phyloP scores from a whole-genome alignment of 2,113 vertebrate species.

The Chamaea fasciata region DNA sequence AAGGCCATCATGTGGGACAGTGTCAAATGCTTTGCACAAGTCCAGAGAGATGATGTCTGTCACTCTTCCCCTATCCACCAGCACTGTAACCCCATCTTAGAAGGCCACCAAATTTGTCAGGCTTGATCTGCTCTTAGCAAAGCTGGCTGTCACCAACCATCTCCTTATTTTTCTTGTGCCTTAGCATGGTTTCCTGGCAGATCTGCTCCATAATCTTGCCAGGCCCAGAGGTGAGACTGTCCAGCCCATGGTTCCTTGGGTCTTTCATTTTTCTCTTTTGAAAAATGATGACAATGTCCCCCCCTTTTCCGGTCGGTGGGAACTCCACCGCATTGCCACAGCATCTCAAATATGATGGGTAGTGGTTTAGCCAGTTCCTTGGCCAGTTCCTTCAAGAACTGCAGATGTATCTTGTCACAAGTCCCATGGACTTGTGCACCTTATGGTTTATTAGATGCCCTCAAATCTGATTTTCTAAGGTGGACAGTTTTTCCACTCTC shows the following conservation, averaged over 20 bases:
- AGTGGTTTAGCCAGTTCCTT: neutral
- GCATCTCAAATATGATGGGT: neutral
- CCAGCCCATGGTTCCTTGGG: neutral
- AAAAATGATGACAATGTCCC: neutral
- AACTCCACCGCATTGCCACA: neutral
- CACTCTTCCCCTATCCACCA: neutral
- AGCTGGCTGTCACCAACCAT: neutral
- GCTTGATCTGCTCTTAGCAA: neutral
- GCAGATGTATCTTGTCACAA: neutral
- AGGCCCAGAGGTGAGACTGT: neutral
- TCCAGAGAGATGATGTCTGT: neutral
- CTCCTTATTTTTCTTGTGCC: neutral
- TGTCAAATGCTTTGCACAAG: neutral
- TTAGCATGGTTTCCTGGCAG: neutral
- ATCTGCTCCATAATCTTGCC: neutral
- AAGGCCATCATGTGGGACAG: neutral
- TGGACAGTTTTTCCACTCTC: neutral
- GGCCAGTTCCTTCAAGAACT: neutral
- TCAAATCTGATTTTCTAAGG: neutral
- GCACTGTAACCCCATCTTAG: neutral
- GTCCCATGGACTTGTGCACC: neutral
- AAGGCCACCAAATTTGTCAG: neutral
- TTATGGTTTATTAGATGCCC: neutral
- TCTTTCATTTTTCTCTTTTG: neutral
- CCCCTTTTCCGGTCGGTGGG: neutral